Evolutionary conservation across 2,797 vertebrate genomes (phyloP), one percentile per base, ranked within the genome.

Genomic region (Pempheris klunzingeri): DNA sequence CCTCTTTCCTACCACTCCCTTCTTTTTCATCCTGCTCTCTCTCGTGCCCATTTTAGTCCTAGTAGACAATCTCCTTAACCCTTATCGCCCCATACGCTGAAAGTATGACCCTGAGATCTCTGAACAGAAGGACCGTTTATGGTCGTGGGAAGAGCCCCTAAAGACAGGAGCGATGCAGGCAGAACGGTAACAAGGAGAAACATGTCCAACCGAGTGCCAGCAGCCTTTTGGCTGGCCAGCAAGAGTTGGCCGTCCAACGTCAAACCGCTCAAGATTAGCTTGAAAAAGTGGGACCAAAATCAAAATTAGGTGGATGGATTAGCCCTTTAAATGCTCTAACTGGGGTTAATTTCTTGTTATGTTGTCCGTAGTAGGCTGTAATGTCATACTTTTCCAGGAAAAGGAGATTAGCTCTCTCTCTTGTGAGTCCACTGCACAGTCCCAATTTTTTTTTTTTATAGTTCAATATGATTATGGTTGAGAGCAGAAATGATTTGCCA

Each of bases 121-220:
- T 39, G 44, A 86, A 71, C 64, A 82, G 52, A 52, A 73, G 52
- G 32, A 22, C 86, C 82, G 43, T 91, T 91, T 92, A 88, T 91
- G 92, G 84, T 91, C 90, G 88, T 71, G 69, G 75, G 79, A 81
- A 85, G 80, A 78, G 34, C 39, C 36, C n/a, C 58, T 52, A n/a
- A 79, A 86, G 83, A 82, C 57, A 32, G 57, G 77, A 74, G 74
- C 9, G 58, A 84, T 47, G 58, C 59, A 55, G 82, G 65, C 75
- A 77, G 81, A 88, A 73, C 50, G 26, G 39, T 75, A 79, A 85
- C 58, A 11, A 46, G 64, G 62, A 77, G 65, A 77, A 77, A 4
- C 6, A 75, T 43, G 8, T 75, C 53, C 71, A 74, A 43, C 76
- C 67, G 71, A 77, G 59, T 49, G 64, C 73, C 79, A 79, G 17